Evolutionary conservation across 2,113 vertebrate species (phyloP).

Genomic region (Macquaria ambigua): DNA sequence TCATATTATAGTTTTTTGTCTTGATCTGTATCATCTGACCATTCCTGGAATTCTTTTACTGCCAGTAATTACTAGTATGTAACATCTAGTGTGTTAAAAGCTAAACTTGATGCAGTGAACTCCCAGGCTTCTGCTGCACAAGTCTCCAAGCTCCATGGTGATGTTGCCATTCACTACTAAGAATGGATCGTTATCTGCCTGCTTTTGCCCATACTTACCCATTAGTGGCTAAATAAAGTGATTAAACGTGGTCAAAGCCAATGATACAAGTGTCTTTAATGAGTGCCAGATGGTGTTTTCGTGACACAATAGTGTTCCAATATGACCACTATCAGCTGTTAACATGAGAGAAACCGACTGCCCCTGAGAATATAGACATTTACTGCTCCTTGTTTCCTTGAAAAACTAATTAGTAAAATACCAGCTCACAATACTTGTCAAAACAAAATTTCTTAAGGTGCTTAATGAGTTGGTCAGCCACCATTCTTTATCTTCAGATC

Average conservation of each 20-base stretch:
- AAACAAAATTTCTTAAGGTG: background rate
- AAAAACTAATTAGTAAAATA: background rate
- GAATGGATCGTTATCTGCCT: background rate
- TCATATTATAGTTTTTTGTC: slow-evolving; percentile 5
- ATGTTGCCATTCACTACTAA: background rate
- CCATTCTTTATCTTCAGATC: background rate
- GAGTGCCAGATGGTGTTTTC: slow-evolving; percentile 8
- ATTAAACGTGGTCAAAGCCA: background rate
- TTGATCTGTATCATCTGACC: slow-evolving; percentile 13
- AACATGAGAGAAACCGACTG: background rate
- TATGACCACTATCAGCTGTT: background rate
- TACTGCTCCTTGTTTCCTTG: background rate
- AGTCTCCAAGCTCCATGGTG: slow-evolving; percentile 1
- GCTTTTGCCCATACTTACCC: background rate
- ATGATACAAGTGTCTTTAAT: background rate
- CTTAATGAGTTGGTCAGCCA: background rate
- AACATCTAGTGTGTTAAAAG: background rate
- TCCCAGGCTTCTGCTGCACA: background rate
- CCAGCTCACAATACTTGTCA: background rate
- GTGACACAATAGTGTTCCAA: background rate
- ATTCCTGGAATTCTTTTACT: slow-evolving; percentile 4
- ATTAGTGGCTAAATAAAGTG: slow-evolving; percentile 7
- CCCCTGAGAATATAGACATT: background rate
- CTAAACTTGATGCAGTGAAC: background rate
- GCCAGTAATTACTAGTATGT: background rate